phyloP scores from a whole-genome alignment of 2,113 vertebrate genomes.

The Petrocephalus microphthalmus region DNA sequence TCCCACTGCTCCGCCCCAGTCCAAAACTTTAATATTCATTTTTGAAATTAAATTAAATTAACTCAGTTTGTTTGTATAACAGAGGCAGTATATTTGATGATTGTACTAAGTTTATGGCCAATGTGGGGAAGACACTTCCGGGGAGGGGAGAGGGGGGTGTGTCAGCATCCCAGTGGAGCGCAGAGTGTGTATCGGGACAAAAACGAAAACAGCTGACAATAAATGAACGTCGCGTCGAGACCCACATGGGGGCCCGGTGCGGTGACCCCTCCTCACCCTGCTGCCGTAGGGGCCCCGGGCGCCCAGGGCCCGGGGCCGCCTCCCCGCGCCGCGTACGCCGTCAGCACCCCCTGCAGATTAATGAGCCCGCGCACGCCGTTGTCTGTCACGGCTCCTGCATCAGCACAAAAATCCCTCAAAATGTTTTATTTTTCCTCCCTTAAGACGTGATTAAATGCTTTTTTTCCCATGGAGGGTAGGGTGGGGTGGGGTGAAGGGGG shows the following conservation, averaged over 20 bases:
- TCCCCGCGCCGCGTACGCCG: slow-evolving; percentile 39
- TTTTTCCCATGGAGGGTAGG: slow-evolving; percentile 72
- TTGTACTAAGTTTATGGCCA: not conserved
- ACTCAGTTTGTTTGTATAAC: not conserved
- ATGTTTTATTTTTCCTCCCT: slow-evolving; percentile 52
- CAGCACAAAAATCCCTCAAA: slow-evolving; percentile 64
- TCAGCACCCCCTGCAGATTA: slow-evolving; percentile 34
- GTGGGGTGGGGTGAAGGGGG: too few species aligned
- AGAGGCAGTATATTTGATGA: not conserved
- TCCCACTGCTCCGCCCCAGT: not conserved
- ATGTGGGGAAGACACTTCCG: not conserved
- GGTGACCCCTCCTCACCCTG: not conserved
- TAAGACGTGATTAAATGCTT: slow-evolving; percentile 66
- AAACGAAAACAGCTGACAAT: not conserved
- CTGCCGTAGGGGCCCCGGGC: not conserved
- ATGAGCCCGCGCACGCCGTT: slow-evolving; percentile 39
- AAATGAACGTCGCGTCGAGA: not conserved
- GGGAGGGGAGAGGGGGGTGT: too few species aligned
- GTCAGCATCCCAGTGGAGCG: not conserved
- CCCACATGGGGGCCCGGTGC: not conserved
- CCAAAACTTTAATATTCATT: not conserved
- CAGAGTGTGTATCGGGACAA: not conserved
- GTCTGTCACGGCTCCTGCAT: slow-evolving; percentile 56
- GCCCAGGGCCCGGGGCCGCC: slow-evolving; percentile 13
- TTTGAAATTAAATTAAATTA: not conserved